Evolutionary conservation across 2,888 invertebrate genomes (phyloP).

Genomic region (Nasonovia ribisnigri): DNA sequence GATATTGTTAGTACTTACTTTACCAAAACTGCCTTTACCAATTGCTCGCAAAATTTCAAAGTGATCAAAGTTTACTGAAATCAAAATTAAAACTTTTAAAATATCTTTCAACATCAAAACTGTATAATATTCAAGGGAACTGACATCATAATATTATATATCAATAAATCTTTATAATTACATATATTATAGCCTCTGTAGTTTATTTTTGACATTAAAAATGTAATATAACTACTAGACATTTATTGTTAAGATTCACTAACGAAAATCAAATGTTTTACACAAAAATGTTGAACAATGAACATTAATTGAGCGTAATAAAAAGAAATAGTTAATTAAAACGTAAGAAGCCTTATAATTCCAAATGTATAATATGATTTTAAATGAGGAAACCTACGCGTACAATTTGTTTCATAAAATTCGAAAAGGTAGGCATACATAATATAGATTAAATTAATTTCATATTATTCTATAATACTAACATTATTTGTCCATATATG

Average conservation of each 20-base stretch:
- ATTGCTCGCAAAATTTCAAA: conserved; percentile 88
- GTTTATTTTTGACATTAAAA: background rate
- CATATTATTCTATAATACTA: background rate
- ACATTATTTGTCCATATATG: background rate
- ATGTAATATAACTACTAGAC: background rate
- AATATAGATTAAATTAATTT: background rate
- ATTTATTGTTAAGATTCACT: background rate
- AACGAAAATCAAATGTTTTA: background rate
- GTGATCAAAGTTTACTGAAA: conserved; percentile 83
- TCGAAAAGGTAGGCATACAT: background rate
- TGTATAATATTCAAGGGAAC: background rate
- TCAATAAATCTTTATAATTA: background rate
- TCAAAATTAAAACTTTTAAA: background rate
- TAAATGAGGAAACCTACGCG: background rate
- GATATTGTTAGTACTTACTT: conserved; percentile 74
- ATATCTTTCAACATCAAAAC: background rate
- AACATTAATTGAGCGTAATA: background rate
- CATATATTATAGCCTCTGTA: background rate
- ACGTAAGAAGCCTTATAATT: background rate
- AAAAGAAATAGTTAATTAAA: background rate
- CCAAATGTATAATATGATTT: background rate
- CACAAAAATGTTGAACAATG: background rate
- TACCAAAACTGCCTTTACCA: conserved; percentile 89
- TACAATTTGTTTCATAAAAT: background rate
- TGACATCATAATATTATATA: background rate